phyloP scores from a whole-genome alignment of 2,113 vertebrate genomes.

The Ahaetulla prasina region DNA sequence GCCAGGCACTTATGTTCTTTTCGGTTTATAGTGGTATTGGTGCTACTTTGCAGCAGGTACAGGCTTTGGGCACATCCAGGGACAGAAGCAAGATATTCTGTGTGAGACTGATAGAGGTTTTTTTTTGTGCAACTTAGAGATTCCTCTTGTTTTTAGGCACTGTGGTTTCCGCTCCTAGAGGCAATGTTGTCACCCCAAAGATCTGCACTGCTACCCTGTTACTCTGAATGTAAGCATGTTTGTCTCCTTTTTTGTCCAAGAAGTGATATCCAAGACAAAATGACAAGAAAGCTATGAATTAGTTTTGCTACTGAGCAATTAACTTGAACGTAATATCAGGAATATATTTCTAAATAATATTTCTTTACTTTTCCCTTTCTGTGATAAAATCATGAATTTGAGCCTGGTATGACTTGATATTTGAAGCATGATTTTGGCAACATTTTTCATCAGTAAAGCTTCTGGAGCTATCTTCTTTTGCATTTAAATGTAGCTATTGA shows the following conservation, averaged over 20 bases:
- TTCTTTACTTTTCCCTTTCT: not conserved
- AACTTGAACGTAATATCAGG: not conserved
- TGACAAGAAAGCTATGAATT: not conserved
- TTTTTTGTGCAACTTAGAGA: not conserved
- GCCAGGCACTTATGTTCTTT: not conserved
- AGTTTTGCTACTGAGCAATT: not conserved
- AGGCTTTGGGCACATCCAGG: not conserved
- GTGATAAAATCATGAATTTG: not conserved
- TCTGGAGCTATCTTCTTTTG: not conserved
- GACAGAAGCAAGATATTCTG: not conserved
- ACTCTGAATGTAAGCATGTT: slow-evolving; percentile 76
- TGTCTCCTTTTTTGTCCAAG: not conserved
- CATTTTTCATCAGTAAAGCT: not conserved
- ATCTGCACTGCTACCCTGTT: slow-evolving; percentile 58
- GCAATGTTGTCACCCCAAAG: slow-evolving; percentile 95
- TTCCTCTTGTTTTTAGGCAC: slow-evolving; percentile 65
- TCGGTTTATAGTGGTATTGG: not conserved
- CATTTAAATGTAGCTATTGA: not conserved
- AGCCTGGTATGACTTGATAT: not conserved
- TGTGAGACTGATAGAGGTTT: not conserved
- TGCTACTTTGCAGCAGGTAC: not conserved
- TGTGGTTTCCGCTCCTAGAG: slow-evolving; percentile 94
- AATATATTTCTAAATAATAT: not conserved
- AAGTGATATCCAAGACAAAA: not conserved
- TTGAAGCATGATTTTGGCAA: too few relatives aligned